A percentile compares a stretch with the other conserved stretches of the same genome.
phyloP scores from a whole-genome alignment of 2,113 vertebrate genomes.

The Amazona guildingii region DNA sequence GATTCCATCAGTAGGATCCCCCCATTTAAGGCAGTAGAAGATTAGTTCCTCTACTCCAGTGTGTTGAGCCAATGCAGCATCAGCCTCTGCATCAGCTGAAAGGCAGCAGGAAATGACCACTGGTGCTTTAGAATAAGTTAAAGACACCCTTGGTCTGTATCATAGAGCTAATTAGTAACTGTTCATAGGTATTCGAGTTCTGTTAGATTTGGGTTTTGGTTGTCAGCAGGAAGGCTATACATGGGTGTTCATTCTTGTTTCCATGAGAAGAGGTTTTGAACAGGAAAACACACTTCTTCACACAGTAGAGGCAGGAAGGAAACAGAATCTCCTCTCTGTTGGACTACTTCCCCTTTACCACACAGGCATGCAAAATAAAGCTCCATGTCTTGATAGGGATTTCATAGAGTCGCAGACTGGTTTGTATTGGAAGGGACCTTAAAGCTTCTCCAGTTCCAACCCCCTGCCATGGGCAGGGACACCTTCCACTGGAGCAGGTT shows the following conservation, averaged over 20 bases:
- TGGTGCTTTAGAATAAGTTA: not conserved
- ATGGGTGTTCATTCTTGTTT: not conserved
- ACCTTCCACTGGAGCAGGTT: not conserved
- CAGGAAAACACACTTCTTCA: not conserved
- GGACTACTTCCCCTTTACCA: not conserved
- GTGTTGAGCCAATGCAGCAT: not conserved
- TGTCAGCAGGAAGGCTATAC: not conserved
- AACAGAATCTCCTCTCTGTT: not conserved
- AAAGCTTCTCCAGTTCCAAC: not conserved
- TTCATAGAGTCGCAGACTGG: not conserved
- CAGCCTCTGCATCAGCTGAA: not conserved
- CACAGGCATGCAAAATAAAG: not conserved
- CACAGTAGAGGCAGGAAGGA: not conserved
- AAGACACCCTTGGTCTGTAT: not conserved
- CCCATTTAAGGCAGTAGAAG: not conserved
- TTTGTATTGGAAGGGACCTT: not conserved
- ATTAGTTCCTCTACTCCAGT: not conserved
- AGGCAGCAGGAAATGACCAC: constrained; percentile 24
- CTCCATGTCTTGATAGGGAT: not conserved
- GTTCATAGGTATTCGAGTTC: not conserved
- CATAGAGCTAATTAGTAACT: not conserved
- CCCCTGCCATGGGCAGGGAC: not conserved
- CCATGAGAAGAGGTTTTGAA: not conserved
- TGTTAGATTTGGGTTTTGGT: not conserved
- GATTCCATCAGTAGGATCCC: not conserved